Evolutionary conservation across 2,888 invertebrate species (phyloP).

Genomic region (Galeopsomyia nigrocyanea): DNA sequence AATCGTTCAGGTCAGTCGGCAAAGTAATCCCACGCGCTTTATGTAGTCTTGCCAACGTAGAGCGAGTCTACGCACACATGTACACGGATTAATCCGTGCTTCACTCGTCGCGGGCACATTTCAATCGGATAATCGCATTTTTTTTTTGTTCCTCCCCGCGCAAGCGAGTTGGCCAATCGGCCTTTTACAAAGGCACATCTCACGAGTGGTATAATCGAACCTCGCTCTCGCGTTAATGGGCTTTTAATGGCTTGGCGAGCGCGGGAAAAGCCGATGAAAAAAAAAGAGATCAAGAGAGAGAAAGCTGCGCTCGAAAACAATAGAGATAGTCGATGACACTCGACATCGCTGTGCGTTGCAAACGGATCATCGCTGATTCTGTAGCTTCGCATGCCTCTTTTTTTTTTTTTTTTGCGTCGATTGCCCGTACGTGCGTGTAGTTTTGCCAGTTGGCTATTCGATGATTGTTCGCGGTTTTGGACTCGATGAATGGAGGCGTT

Average conservation of each 20-base stretch:
- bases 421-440: not conserved
- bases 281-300: not conserved
- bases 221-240: constrained; percentile 26
- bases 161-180: not conserved
- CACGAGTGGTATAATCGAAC: constrained; percentile 14
- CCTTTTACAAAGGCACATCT: not conserved
- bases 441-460: not conserved
- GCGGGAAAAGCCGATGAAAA: constrained; percentile 19
- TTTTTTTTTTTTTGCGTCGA: not conserved
- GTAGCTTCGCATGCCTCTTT: not conserved
- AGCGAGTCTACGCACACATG: too few species aligned
- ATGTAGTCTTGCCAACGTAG: too few species aligned
- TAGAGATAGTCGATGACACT: too few species aligned
- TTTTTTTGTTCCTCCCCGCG: not conserved
- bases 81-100: too few species aligned
- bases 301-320: not conserved
- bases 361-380: too few species aligned
- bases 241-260: constrained; percentile 20
- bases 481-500: too few species aligned
- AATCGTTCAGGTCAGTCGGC: too few species aligned
- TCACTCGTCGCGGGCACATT: too few species aligned
- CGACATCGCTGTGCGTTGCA: too few species aligned
- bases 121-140: constrained; percentile 1
- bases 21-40: too few species aligned
- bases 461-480: not conserved